These are phyloP conservation scores for Opisthograptis luteolata DNA, from an alignment of 2,888 invertebrate species.

Conservation along the genomic window DNA sequence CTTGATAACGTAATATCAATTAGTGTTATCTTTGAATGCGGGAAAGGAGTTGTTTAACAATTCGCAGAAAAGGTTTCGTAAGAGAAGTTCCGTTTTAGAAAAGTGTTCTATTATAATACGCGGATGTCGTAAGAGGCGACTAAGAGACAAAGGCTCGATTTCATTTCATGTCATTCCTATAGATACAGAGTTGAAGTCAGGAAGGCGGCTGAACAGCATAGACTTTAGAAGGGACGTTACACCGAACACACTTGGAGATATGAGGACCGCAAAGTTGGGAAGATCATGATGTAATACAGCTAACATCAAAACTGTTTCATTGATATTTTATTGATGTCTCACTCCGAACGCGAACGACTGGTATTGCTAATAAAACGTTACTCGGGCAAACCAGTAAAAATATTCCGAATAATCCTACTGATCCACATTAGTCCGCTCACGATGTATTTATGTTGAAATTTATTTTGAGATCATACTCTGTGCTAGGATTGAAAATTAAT, in stretches of 20 bases:
- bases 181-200: too few relatives aligned
- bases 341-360: neutral
- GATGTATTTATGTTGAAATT: constrained; percentile 49
- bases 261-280: too few relatives aligned
- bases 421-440: constrained; percentile 45
- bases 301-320: constrained; percentile 1
- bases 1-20: constrained; percentile 23
- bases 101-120: too few relatives aligned
- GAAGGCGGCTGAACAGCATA: too few relatives aligned
- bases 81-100: too few relatives aligned
- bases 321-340: neutral
- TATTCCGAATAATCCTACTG: constrained; percentile 39
- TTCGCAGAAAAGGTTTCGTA: neutral
- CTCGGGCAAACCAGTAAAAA: constrained; percentile 40
- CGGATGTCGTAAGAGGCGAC: too few relatives aligned
- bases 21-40: constrained; percentile 16
- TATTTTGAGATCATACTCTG: constrained; percentile 50
- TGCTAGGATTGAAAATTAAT: constrained; percentile 43
- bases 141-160: too few relatives aligned
- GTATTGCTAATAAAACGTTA: constrained; percentile 15
- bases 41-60: neutral
- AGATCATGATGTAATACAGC: too few relatives aligned
- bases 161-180: too few relatives aligned
- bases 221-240: too few relatives aligned
- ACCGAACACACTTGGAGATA: too few relatives aligned